Evolutionary conservation across 2,113 vertebrate species (phyloP), one percentile per base, ranked within the genome.

Genomic region (Calidris pugnax): DNA sequence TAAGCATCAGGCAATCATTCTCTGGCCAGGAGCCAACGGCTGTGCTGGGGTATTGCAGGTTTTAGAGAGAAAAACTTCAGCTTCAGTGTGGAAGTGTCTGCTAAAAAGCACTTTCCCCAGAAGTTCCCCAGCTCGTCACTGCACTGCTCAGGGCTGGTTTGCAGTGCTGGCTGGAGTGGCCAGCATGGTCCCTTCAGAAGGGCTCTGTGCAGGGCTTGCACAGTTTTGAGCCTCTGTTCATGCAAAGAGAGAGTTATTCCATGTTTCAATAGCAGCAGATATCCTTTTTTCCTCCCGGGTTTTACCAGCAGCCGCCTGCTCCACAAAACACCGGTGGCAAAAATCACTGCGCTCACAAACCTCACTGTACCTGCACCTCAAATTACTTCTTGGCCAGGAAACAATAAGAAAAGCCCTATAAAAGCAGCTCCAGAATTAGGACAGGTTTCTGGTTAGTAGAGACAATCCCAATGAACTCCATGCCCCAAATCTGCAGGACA

Each of bases 341-440:
- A 89, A 89, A 28, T 24, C 69, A 28, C 63, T 3, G 30, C 43
- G 63, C 16, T 90, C 63, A 41, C 6, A 1, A 28, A n/a, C 48
- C 30, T n/a, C 37, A 22, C 32, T 1, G 0, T 55, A 22, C 55
- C 60, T 83, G 21, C 35, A 59, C 47, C 50, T 57, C 0, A 0
- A 39, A 50, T 63, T 47, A 45, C 19, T 53, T 57, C 50, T 48
- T 2, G 2, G 11, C 15, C 48, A 37, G 74, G 37, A 69, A 93
- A 39, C 27, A 55, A 3, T 11, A 50, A 57, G 39, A 62, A 84
- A 90, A 95, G 39, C 63, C 66, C 51, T 47, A 14, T 32, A 57
- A 75, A 88, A 79, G 32, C 57, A 74, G n/a, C 27, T 81, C 50
- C 56, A 81, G 56, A 66, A 63, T 3, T 12, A 85, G 32, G 6